Base-by-base conservation (phyloP, 2,113 vertebrate genomes). In the Lipophrys pholis region DNA sequence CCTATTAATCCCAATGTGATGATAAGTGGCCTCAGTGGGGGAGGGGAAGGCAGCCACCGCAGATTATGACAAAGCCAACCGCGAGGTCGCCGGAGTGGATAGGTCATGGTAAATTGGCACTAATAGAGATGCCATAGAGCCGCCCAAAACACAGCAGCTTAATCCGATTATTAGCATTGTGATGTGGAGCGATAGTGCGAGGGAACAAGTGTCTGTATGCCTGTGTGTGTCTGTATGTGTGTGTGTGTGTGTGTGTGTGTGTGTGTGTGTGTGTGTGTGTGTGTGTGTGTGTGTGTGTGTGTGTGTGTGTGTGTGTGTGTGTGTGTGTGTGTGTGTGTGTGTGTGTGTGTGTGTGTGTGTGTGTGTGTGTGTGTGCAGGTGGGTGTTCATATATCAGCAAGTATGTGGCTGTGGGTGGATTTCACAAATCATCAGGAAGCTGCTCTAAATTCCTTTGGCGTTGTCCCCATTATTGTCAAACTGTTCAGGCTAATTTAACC, bases 1-100 rank as follows among this genome's bases (percentile, higher is more conserved):
- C 73, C 83, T 87, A 89, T 92, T 91, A 84, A 92, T 92, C 84
- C 85, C 76, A 73, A 86, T 65, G 76, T 84, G 83, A 91, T 87
- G 78, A 89, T 73, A 74, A 84, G 70, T 77, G 82, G 81, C 60
- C 65, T 45, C 67, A 76, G 53, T 41, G 56, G 53, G 66, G 63
- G 73, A 38, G n/a, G 41, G 52, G 12, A 6, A 3, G 36, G 53
- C 51, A 50, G 74, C 69, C 66, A 58, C 6, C 8, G 14, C 69
- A 77, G 79, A 87, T 80, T 77, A 78, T 75, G 76, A 57, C 21
- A 30, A 30, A 81, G 73, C 72, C 51, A 51, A 81, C 16, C 39
- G 69, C 38, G 73, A 59, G 85, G 60, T 76, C 56, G 66, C 78
- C 48, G 71, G 77, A 81, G 79, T 50, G 14, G 73, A 89, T 43